Conservation (phyloP, 2,888 invertebrate species). For the Patella pellucida region DNA sequence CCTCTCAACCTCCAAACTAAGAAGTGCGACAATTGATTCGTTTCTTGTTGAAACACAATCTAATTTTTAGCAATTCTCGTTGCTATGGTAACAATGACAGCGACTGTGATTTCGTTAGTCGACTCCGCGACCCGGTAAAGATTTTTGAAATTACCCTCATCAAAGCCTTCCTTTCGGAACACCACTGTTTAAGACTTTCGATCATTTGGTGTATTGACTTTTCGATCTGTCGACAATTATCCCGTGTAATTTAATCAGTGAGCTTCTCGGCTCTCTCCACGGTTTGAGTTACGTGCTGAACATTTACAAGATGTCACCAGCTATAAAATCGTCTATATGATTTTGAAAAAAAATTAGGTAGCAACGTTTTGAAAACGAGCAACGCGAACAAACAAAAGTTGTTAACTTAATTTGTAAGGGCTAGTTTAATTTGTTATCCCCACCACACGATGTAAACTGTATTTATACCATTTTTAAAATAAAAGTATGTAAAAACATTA, state of each 20-base stretch:
- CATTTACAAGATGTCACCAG: background rate
- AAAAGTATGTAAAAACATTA: no score
- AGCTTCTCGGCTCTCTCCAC: constrained; percentile 1
- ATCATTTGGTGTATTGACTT: constrained; percentile 28
- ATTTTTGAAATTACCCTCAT: background rate
- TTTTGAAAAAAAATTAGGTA: background rate
- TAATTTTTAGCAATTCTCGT: constrained; percentile 33
- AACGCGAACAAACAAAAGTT: no score
- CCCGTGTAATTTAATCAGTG: constrained; percentile 32
- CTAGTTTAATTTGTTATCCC: no score
- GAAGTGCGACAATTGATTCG: constrained; percentile 29
- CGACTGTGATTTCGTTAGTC: constrained; percentile 34
- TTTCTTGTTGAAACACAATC: constrained; percentile 34
- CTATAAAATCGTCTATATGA: background rate
- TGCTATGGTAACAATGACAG: constrained; percentile 30
- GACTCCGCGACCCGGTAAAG: background rate
- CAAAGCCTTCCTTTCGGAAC: background rate
- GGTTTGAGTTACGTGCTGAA: background rate
- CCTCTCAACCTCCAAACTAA: background rate
- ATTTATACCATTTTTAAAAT: no score
- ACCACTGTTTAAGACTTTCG: background rate
- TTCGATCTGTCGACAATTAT: constrained; percentile 32
- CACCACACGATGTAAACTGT: no score
- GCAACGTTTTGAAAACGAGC: no score
- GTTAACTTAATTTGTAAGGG: no score